A percentile compares a stretch with the other conserved stretches of the same genome.
These are phyloP conservation scores for Dryadula phaetusa DNA, from an alignment of 2,888 invertebrate species.

Conservation along the genomic window DNA sequence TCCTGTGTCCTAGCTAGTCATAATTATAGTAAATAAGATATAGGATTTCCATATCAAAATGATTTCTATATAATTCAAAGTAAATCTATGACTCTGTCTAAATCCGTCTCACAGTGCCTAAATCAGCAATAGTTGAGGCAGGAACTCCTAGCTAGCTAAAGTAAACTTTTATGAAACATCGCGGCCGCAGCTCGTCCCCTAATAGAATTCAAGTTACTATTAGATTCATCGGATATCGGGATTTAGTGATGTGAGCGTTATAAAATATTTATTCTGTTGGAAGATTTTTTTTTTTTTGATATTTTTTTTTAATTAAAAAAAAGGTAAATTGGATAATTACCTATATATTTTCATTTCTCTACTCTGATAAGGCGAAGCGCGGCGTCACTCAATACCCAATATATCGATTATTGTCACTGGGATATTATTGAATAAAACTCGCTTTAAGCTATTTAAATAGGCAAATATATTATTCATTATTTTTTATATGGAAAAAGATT, in stretches of 20 bases:
- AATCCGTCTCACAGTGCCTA: constrained; percentile 28
- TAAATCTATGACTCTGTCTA: neutral
- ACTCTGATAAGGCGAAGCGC: too few species aligned
- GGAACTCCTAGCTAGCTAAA: constrained; percentile 37
- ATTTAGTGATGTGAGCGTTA: neutral
- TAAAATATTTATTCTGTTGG: neutral
- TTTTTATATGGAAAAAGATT: neutral
- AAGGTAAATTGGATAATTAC: too few species aligned
- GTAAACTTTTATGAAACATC: constrained; percentile 48
- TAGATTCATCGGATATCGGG: constrained; percentile 32
- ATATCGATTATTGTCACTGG: too few species aligned
- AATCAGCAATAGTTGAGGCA: constrained; percentile 43
- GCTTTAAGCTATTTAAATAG: neutral
- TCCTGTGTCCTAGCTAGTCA: too few species aligned
- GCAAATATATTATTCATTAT: neutral
- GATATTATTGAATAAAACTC: neutral
- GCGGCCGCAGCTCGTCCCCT: constrained; percentile 38
- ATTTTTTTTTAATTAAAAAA: too few species aligned
- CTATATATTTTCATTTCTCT: too few species aligned
- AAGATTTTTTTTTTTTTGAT: neutral
- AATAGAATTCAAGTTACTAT: constrained; percentile 46
- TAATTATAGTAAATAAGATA: too few species aligned
- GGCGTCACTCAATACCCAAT: too few species aligned
- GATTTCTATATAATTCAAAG: too few species aligned
- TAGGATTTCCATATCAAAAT: too few species aligned